Evolutionary conservation across 2,113 vertebrate species (phyloP).

Genomic region (Aspiorhynchus laticeps): DNA sequence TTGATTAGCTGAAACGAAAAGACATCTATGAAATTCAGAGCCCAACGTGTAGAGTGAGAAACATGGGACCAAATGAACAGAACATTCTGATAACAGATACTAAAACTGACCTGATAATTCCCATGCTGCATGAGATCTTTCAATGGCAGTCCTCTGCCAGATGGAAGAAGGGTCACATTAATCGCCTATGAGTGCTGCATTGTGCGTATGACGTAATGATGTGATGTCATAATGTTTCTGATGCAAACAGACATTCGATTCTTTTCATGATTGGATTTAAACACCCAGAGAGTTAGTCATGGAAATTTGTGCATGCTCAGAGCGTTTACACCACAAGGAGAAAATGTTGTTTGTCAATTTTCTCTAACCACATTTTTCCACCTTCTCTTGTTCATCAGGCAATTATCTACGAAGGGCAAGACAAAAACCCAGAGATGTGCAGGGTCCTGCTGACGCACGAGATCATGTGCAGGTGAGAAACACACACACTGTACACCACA

Average conservation of each 20-base stretch:
- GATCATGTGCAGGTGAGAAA: slow-evolving; percentile 59
- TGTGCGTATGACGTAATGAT: slow-evolving; percentile 34
- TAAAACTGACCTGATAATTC: slow-evolving; percentile 48
- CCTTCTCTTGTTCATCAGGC: slow-evolving; percentile 43
- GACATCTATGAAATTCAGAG: slow-evolving; percentile 38
- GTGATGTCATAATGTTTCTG: slow-evolving; percentile 49
- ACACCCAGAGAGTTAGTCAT: slow-evolving; percentile 15
- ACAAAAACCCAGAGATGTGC: slow-evolving; percentile 61
- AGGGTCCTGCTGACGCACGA: slow-evolving; percentile 56
- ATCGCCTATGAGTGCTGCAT: slow-evolving; percentile 28
- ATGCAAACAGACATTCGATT: slow-evolving; percentile 31
- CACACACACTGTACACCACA: neutral
- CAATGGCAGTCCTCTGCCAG: slow-evolving; percentile 47
- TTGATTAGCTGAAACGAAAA: slow-evolving; percentile 47
- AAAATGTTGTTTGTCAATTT: slow-evolving; percentile 20
- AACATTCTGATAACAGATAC: slow-evolving; percentile 20
- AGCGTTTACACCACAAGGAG: neutral
- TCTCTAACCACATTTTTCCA: slow-evolving; percentile 23
- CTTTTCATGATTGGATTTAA: slow-evolving; percentile 32
- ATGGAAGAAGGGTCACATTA: slow-evolving; percentile 53
- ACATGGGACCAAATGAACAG: neutral
- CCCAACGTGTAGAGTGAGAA: neutral
- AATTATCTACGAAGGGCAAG: slow-evolving; percentile 60
- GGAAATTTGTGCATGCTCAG: slow-evolving; percentile 17
- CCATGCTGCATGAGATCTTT: slow-evolving; percentile 57